A percentile compares a stretch with the other conserved stretches of the same genome.
phyloP scores from a whole-genome alignment of 64 coral and sea anemone species.

The Dendrophyllia cribrosa region DNA sequence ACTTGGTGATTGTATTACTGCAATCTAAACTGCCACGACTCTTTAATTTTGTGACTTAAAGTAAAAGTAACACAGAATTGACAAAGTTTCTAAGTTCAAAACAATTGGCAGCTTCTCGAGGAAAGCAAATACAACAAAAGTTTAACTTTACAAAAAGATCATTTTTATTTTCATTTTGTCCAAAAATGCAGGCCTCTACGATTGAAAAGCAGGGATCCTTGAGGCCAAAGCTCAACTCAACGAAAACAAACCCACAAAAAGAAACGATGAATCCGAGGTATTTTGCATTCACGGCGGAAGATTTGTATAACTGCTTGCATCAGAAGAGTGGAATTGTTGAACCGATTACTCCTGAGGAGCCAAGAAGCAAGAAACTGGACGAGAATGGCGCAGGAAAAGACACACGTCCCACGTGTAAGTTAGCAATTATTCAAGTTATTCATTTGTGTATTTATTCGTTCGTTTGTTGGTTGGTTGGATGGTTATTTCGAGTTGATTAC shows the following conservation, averaged over 20 bases:
- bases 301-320: slow-evolving; percentile 40
- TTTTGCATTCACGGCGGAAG: slow-evolving; percentile 19
- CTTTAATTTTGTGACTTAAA: not conserved
- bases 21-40: too few relatives aligned
- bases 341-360: not conserved
- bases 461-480: not conserved
- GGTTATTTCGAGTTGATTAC: not conserved
- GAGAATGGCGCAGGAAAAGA: not conserved
- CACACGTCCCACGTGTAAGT: slow-evolving; percentile 30
- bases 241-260: not conserved
- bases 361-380: slow-evolving; percentile 13
- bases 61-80: not conserved
- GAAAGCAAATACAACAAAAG: too few relatives aligned
- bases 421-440: not conserved
- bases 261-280: not conserved
- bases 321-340: slow-evolving; percentile 40
- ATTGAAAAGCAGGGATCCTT: not conserved
- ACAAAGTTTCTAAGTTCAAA: not conserved
- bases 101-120: not conserved
- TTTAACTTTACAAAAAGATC: too few relatives aligned
- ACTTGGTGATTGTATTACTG: too few relatives aligned
- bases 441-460: not conserved
- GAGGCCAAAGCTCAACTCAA: not conserved
- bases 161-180: not conserved
- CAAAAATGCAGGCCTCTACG: slow-evolving; percentile 36